Conservation (phyloP, 1,140 invertebrate species). For the Achroia grisella region DNA sequence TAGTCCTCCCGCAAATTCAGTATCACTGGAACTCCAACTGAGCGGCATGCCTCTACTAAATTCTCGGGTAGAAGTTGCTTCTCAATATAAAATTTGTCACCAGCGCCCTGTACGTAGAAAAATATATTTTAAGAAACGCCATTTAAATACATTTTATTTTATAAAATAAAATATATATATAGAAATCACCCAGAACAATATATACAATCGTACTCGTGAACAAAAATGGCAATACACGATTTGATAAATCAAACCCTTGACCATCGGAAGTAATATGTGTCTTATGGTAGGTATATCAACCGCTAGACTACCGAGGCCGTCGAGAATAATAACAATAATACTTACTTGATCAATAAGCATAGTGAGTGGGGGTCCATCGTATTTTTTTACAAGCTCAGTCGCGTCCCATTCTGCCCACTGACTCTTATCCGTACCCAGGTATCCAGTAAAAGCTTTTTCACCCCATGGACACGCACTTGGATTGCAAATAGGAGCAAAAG, state of each 20-base stretch:
- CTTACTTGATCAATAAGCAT: slow-evolving; percentile 93
- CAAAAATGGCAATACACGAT: too few species aligned
- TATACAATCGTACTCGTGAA: too few species aligned
- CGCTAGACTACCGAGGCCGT: too few species aligned
- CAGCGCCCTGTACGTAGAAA: slow-evolving; percentile 78
- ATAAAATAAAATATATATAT: too few species aligned
- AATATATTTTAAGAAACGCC: too few species aligned
- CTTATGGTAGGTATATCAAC: too few species aligned
- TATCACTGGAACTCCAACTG: slow-evolving; percentile 81
- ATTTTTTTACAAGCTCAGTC: slow-evolving; percentile 86
- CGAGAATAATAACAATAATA: too few species aligned
- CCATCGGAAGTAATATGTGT: too few species aligned
- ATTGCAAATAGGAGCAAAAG: slow-evolving; percentile 98
- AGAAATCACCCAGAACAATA: too few species aligned
- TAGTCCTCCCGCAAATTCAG: slow-evolving; percentile 91
- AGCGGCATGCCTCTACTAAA: slow-evolving; percentile 81
- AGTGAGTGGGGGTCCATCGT: slow-evolving; percentile 88
- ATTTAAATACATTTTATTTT: too few species aligned
- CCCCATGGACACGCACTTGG: slow-evolving; percentile 92
- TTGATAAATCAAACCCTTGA: too few species aligned
- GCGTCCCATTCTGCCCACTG: slow-evolving; percentile 94
- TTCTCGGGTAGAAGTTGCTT: slow-evolving; percentile 91
- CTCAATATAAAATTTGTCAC: slow-evolving; percentile 87
- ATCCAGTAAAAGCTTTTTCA: slow-evolving; percentile 89
- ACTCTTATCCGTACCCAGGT: slow-evolving; percentile 83